Base-by-base conservation (phyloP, 2,888 invertebrate species). In the Troilus luridus region DNA sequence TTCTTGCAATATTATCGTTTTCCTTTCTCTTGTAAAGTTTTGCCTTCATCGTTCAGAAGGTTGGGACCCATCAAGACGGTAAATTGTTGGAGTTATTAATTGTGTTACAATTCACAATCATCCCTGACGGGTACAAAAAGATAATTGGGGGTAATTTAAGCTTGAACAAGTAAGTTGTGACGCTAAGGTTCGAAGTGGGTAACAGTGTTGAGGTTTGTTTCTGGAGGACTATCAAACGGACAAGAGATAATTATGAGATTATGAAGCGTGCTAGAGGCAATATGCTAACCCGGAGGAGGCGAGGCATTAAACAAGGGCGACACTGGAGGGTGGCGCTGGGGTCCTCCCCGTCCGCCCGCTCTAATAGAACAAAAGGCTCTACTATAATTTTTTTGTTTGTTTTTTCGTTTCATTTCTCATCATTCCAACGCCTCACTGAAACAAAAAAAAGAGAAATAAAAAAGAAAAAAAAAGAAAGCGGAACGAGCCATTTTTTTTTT, bases 331-430 rank as follows among this genome's bases (percentile, higher is more conserved):
- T 8, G 88, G 27, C 19, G 62, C 21, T 12, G 6, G 60, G 17
- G 59, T n/a, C 0, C 9, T 27, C 64, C 41, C 8, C 14, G 1
- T 54, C 62, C 88, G 21, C 88, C 58, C 17, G 27, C 59, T 41
- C 88, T 88, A 64, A 88, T 85, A 85, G 85, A 85, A 85, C 85
- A 85, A 85, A 85, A 85, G 85, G 56, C 56, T 85, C n/a, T n/a
- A 85, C 85, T 85, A 56, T 85, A 21, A 0, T 17, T 85, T 85
- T 85, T 85, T 67, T 67, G 24, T 72, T 24, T 56, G 17, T 81
- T 27, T 81, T 54, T 58, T n/a, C n/a, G 56, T 56, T 85, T 85
- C 85, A 85, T 85, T 85, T 85, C 85, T 85, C 85, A 85, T 85
- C 85, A 58, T 54, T 85, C 56, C 85, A 58, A 58, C 85, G 85